Conservation (phyloP, 2,113 vertebrate species). For the Rhadina sibilatrix region DNA sequence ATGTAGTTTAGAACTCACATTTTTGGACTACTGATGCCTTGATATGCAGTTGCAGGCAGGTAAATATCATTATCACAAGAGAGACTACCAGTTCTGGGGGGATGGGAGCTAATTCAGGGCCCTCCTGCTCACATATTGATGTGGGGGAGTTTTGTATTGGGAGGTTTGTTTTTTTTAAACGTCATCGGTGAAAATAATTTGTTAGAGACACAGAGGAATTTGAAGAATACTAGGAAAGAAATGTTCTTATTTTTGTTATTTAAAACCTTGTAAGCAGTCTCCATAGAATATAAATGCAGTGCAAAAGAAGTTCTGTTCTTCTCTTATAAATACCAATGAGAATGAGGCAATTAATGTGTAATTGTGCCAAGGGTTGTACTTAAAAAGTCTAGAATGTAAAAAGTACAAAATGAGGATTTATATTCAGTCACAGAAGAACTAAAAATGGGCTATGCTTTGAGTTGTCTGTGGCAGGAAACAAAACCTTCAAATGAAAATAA, state of each 20-base stretch:
- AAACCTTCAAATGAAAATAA: neutral
- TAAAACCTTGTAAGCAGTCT: neutral
- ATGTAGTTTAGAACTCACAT: neutral
- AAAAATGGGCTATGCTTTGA: neutral
- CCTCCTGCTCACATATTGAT: neutral
- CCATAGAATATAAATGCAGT: neutral
- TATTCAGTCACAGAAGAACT: neutral
- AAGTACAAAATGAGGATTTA: neutral
- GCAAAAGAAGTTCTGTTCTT: neutral
- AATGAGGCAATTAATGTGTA: neutral
- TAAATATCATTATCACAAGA: neutral
- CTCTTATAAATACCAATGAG: neutral
- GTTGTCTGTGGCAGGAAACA: neutral
- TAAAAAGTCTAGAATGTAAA: neutral
- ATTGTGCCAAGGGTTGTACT: neutral
- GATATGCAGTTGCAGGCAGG: neutral
- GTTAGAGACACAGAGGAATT: neutral
- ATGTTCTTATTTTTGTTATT: neutral
- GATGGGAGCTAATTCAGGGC: neutral
- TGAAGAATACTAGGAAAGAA: neutral
- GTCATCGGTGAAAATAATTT: neutral
- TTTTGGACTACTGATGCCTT: neutral
- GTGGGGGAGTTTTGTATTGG: neutral
- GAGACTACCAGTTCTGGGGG: neutral
- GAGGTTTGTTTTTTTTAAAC: neutral